Base-by-base conservation (phyloP, 2,888 invertebrate species). In the Blastobasis adustella region DNA sequence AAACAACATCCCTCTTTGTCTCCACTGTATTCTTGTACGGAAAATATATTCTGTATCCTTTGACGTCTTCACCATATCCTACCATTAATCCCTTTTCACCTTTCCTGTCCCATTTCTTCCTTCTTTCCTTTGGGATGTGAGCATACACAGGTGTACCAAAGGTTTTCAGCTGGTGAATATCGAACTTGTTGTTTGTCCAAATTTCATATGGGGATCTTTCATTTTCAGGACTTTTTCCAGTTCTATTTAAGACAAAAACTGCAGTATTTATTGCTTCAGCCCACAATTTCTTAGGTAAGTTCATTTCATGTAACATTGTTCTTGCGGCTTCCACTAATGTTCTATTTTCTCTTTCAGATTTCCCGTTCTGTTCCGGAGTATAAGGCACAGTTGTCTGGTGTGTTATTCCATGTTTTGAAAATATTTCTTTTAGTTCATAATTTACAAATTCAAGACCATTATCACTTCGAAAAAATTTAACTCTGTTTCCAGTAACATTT, bases 371-470 rank as follows among this genome's bases (percentile, higher is more conserved):
- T 42, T 54, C 46, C 4, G 56, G 56, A n/a, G 52, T 54, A 41
- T 52, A 56, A 0, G 37, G 5, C 10, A 59, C 57, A 6, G 47
- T 48, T 0, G 49, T 50, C 49, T 55, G 49, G 8, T 49, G 49
- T 10, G 5, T 38, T 10, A 49, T 49, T 10, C 56, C 58, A 10
- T 43, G 37, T 23, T 45, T 54, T 23, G 7, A 5, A 37, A 58
- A 55, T 4, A 57, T 23, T 37, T 53, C 46, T 8, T 53, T 45
- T 5, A 59, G 49, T 5, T 50, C 49, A 6, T 47, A 58, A 37
- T 60, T 59, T 0, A 55, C 8, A 50, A 60, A 60, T n/a, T 59
- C 58, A 5, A 49, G 6, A 4, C 55, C 60, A 49, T 57, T 58
- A n/a, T 56, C 59, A 47, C 50, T 55, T 45, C 56, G 50, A 4